These are phyloP conservation scores for Erythrocercus mccallii DNA, from an alignment of 2,113 vertebrate species.

Conservation along the genomic window DNA sequence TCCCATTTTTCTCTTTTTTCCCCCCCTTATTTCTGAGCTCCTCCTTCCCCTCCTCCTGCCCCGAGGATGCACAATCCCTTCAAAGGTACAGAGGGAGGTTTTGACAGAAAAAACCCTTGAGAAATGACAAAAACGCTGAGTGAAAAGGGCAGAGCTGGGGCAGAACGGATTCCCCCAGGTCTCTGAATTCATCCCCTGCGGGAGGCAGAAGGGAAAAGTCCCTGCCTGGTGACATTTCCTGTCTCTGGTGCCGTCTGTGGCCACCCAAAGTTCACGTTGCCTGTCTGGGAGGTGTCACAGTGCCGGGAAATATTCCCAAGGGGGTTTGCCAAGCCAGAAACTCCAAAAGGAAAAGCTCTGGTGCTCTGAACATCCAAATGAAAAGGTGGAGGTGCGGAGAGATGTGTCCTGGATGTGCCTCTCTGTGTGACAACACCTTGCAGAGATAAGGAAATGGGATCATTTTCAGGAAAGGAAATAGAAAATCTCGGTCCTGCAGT, in stretches of 20 bases:
- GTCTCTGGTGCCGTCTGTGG: not conserved
- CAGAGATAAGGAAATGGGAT: rapidly evolving
- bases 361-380: not conserved
- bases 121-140: constrained; percentile 19
- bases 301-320: not conserved
- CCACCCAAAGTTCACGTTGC: not conserved
- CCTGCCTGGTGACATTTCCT: not conserved
- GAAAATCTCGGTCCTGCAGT: not conserved
- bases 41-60: not conserved
- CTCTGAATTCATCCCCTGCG: not conserved
- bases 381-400: not conserved
- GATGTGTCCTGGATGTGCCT: not conserved
- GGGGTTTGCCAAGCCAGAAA: not conserved
- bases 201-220: not conserved
- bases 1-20: not conserved
- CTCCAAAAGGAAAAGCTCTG: not conserved
- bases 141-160: constrained; percentile 35
- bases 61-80: not conserved
- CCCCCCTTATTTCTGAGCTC: not conserved
- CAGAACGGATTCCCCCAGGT: not conserved
- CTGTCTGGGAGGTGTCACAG: not conserved
- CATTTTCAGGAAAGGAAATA: not conserved
- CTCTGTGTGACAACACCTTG: not conserved
- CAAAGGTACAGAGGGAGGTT: not conserved
- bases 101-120: not conserved